Percentiles rank a stretch among this genome's conserved stretches.
phyloP scores from a whole-genome alignment of 2,797 vertebrate species.

The Melanotaenia maccullochi region DNA sequence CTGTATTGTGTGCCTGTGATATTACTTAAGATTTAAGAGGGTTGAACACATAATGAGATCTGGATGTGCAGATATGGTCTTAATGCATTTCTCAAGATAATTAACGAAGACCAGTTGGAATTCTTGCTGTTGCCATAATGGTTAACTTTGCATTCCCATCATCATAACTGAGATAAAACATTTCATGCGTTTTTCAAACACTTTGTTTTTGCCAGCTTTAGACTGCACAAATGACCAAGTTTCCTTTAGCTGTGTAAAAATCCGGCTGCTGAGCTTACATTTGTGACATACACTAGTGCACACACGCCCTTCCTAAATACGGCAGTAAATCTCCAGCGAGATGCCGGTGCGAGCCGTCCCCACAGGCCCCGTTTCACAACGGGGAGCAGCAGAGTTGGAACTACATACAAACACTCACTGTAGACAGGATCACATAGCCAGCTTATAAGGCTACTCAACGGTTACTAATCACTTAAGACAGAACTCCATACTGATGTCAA shows the following conservation, averaged over 20 bases:
- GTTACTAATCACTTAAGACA: slow-evolving; percentile 36
- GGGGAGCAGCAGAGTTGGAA: slow-evolving; percentile 59
- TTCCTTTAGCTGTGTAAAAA: slow-evolving; percentile 19
- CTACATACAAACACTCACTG: slow-evolving; percentile 44
- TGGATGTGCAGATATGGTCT: neutral
- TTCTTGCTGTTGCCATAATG: too few relatives aligned
- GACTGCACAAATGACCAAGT: neutral
- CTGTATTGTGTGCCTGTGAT: neutral
- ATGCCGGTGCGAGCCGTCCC: slow-evolving; percentile 74
- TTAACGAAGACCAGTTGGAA: too few relatives aligned
- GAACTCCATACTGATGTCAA: slow-evolving; percentile 22
- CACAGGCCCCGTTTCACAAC: slow-evolving; percentile 73
- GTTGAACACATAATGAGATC: slow-evolving; percentile 1
- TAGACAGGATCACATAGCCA: slow-evolving; percentile 27
- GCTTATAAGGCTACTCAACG: slow-evolving; percentile 41
- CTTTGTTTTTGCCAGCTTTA: neutral
- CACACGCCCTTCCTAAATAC: slow-evolving; percentile 77
- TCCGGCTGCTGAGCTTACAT: slow-evolving; percentile 47
- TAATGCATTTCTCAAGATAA: neutral
- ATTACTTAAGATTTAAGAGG: neutral
- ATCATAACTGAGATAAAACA: neutral
- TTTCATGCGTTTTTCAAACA: neutral
- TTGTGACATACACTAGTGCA: slow-evolving; percentile 59
- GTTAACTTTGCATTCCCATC: neutral
- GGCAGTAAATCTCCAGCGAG: slow-evolving; percentile 79